Evolutionary conservation across 2,797 vertebrate genomes (phyloP), one percentile per base, ranked within the genome.

Genomic region (Dendrocincla tyrannina): DNA sequence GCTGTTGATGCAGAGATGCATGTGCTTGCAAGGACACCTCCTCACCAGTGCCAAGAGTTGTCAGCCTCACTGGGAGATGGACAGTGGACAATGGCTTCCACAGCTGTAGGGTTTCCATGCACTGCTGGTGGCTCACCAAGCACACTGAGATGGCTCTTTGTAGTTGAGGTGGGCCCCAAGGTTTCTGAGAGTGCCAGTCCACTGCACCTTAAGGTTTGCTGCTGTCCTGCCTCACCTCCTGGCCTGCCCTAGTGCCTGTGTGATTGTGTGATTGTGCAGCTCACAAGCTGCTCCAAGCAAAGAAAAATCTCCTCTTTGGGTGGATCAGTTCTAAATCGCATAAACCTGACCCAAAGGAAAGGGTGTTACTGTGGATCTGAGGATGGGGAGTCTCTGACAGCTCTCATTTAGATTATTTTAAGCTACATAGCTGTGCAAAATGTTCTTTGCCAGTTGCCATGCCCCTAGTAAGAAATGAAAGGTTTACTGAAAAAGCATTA

Each of bases 111-210:
- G 25, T 46, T 82, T 58, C 63, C 32, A 1, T 27, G 68, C 0
- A 1, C 22, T 83, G 41, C 35, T 39, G 55, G 22, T 58, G 47
- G 25, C 17, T 24, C 60, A 47, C 41, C 0, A 5, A 77, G n/a
- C 50, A 85, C 67, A 50, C 6, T 5, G 5, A 50, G 58, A 33
- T 0, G 0, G 28, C 14, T 41, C 27, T 64, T 49, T 68, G 39
- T 37, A 46, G 53, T 14, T 55, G 37, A 83, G n/a, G 27, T 33
- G 35, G 9, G 6, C 13, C 23, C 17, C 63, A 30, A 52, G 23
- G 84, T 49, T 86, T 78, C 68, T 33, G 9, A 60, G n/a, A 33
- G 12, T 20, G 13, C 33, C 25, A 63, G 44, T 37, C 12, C 56
- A 50, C 33, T 1, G 0, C 49, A 44, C 18, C 32, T 27, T 42